Percentiles rank a stretch among this genome's conserved stretches.
Conservation (phyloP, 2,113 vertebrate genomes). For the Eretmodus cyanostictus region DNA sequence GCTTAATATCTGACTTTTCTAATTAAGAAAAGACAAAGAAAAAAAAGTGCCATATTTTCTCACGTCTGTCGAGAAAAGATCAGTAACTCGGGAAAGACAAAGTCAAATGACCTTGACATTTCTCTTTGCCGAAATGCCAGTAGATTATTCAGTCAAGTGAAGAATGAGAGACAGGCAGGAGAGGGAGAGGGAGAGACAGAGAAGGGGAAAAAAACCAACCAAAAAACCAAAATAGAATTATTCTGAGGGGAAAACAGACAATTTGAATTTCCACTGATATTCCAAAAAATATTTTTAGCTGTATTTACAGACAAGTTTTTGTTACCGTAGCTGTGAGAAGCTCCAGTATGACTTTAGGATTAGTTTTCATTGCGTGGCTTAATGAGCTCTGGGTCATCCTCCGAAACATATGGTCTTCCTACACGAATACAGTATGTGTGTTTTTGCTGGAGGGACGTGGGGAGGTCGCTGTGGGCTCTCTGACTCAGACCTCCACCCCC, state of each 20-base stretch:
- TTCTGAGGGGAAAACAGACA: slow-evolving; percentile 24
- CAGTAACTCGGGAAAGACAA: slow-evolving; percentile 44
- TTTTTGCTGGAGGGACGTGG: neutral
- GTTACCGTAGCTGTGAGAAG: neutral
- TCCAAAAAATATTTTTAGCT: slow-evolving; percentile 19
- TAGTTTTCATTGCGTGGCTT: neutral
- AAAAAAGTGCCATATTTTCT: neutral
- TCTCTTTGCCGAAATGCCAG: slow-evolving; percentile 58
- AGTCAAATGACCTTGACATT: slow-evolving; percentile 71
- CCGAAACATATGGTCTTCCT: neutral
- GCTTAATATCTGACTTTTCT: slow-evolving; percentile 40
- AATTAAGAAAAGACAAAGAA: neutral
- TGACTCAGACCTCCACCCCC: slow-evolving; percentile 61
- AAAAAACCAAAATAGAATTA: slow-evolving; percentile 19
- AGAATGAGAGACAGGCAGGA: slow-evolving; percentile 24
- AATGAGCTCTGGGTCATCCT: neutral
- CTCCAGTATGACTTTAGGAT: neutral
- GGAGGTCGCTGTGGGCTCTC: slow-evolving; percentile 43
- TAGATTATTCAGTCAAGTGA: slow-evolving; percentile 58
- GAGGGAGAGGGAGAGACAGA: neutral
- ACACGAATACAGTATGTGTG: slow-evolving; percentile 7
- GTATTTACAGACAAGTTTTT: neutral
- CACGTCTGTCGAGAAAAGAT: slow-evolving; percentile 14
- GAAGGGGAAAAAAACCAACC: rapidly evolving
- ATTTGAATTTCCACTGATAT: slow-evolving; percentile 24